phyloP scores from a whole-genome alignment of 2,888 invertebrate species.

The Furcula furcula region DNA sequence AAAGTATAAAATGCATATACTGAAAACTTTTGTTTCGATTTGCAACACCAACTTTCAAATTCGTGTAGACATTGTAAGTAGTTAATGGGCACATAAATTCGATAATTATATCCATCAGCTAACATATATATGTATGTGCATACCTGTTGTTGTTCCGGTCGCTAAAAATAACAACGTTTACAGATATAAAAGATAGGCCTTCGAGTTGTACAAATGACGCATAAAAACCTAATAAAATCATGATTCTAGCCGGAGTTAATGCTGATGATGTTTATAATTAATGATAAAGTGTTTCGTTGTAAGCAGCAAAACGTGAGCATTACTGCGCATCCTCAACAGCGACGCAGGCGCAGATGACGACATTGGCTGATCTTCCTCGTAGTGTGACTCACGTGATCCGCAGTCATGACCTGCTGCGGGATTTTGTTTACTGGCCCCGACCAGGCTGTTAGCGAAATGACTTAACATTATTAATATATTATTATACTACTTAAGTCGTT shows the following conservation, averaged over 20 bases:
- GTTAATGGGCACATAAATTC: too few species aligned
- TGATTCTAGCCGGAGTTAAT: slow-evolving; percentile 12
- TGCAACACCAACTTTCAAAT: too few species aligned
- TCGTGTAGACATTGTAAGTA: too few species aligned
- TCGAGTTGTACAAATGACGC: slow-evolving; percentile 18
- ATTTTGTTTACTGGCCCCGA: slow-evolving; percentile 61
- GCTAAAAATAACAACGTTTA: too few species aligned
- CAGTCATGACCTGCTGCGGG: slow-evolving; percentile 68
- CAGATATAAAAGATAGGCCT: too few species aligned
- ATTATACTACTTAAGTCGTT: too few species aligned
- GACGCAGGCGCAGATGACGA: slow-evolving; percentile 54
- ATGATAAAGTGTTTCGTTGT: slow-evolving; percentile 29
- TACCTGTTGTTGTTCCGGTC: too few species aligned
- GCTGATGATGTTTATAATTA: slow-evolving; percentile 5
- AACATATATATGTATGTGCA: too few species aligned
- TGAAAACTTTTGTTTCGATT: too few species aligned
- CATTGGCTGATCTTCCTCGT: slow-evolving; percentile 73
- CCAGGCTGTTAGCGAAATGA: slow-evolving; percentile 39
- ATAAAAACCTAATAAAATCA: slow-evolving; percentile 20
- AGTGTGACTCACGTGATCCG: slow-evolving; percentile 59
- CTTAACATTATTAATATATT: slow-evolving; percentile 39
- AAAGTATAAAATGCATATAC: too few species aligned
- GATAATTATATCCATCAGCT: too few species aligned
- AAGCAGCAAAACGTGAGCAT: slow-evolving; percentile 47
- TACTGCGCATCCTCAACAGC: slow-evolving; percentile 25